phyloP scores from a whole-genome alignment of 1,140 invertebrate species.

The Armadillidium nasatum region DNA sequence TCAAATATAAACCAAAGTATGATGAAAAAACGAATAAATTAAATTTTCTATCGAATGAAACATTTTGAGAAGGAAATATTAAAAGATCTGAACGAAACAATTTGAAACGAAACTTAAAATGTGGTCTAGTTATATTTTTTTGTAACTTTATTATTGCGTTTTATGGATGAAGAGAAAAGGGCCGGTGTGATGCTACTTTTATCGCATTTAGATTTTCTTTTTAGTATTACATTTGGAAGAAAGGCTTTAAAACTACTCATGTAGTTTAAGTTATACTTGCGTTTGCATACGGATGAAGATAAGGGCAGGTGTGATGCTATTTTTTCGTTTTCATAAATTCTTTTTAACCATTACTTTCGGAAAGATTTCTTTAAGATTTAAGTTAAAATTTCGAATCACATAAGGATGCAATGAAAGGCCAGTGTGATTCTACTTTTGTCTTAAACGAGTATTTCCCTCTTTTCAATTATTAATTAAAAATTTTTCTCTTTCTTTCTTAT shows the following conservation, averaged over 20 bases:
- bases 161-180: not conserved
- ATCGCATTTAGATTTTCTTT: not conserved
- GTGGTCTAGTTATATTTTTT: not conserved
- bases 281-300: no score
- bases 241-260: no score
- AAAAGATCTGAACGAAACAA: not conserved
- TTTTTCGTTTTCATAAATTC: no score
- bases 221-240: no score
- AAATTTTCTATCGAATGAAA: conserved; percentile 4
- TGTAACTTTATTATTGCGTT: conserved; percentile 3
- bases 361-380: no score
- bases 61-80: not conserved
- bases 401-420: no score
- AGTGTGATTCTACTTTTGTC: not conserved
- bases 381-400: no score
- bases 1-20: no score
- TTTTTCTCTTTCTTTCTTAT: no score
- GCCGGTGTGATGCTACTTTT: not conserved
- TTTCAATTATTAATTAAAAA: not conserved
- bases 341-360: no score
- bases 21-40: not conserved
- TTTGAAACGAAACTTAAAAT: not conserved
- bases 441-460: not conserved
- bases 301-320: no score
- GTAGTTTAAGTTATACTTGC: no score